phyloP scores from a whole-genome alignment of 1,140 invertebrate species.

The Orchestia grillus region DNA sequence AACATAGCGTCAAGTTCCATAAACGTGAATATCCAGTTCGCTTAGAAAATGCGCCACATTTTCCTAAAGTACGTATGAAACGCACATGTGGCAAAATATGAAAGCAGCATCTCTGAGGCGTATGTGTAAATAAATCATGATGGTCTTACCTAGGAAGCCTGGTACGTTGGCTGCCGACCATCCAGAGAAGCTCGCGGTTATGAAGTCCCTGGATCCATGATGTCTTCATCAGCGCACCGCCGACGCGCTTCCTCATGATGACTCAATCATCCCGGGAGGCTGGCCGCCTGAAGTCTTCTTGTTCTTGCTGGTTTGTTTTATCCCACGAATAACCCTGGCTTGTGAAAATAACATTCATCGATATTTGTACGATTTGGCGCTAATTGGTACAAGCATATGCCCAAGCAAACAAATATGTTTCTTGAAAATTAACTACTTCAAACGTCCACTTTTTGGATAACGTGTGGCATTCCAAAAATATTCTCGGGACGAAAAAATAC shows the following conservation, averaged over 20 bases:
- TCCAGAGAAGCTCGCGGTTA: background rate
- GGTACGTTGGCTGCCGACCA: background rate
- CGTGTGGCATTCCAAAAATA: background rate
- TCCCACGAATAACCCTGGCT: background rate
- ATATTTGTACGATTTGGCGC: background rate
- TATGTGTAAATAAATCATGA: background rate
- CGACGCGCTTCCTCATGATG: slow-evolving; percentile 16
- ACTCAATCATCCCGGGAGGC: background rate
- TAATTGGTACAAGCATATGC: background rate
- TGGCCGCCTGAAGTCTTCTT: background rate
- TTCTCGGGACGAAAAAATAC: background rate
- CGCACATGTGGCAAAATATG: background rate
- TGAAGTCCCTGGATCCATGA: background rate
- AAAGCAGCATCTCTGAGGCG: background rate
- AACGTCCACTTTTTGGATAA: background rate
- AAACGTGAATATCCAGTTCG: background rate
- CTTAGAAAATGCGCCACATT: background rate
- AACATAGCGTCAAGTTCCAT: background rate
- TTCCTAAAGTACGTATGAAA: background rate
- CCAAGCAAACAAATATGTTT: background rate
- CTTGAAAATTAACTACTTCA: background rate
- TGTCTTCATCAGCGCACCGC: slow-evolving; percentile 3
- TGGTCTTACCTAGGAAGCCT: background rate
- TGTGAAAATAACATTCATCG: background rate
- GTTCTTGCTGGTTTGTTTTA: background rate